A percentile compares a stretch with the other conserved stretches of the same genome.
Evolutionary conservation across 92 coral and sea anemone genomes (phyloP).

Genomic region (Zoanthus sociatus): DNA sequence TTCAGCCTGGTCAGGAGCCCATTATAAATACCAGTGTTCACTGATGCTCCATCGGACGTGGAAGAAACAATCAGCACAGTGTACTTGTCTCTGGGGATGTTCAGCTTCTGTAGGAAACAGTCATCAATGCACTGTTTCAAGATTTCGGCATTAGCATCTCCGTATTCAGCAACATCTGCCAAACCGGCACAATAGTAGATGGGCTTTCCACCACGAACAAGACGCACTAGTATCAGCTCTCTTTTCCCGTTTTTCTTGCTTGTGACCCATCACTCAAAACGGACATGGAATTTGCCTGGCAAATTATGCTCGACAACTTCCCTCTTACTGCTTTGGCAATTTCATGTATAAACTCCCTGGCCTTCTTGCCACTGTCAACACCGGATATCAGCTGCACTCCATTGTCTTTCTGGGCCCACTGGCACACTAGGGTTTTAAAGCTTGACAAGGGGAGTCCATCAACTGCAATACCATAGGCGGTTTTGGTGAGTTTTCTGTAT

Average conservation of each 20-base stretch:
- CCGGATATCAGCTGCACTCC: conserved; percentile 52
- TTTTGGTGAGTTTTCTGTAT: conserved; percentile 50
- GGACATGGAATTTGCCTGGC: conserved; percentile 50
- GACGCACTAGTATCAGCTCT: conserved; percentile 48
- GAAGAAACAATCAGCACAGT: conserved; percentile 41
- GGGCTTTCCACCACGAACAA: conserved; percentile 50
- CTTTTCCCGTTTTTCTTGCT: conserved; percentile 52
- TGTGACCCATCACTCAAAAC: conserved; percentile 58
- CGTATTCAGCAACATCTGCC: conserved; percentile 53
- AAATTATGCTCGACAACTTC: conserved; percentile 49
- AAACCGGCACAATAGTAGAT: conserved; percentile 55
- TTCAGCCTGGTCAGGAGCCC: conserved; percentile 52
- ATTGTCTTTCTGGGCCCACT: conserved; percentile 53
- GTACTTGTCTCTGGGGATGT: conserved; percentile 42
- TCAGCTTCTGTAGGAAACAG: conserved; percentile 41
- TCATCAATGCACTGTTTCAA: conserved; percentile 47
- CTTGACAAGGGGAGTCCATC: conserved; percentile 50
- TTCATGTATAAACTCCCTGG: conserved; percentile 56
- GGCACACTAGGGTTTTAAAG: conserved; percentile 49
- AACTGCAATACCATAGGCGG: conserved; percentile 51
- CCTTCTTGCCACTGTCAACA: conserved; percentile 55
- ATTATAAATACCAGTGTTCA: conserved; percentile 57
- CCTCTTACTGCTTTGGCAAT: conserved; percentile 54
- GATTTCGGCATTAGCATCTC: conserved; percentile 46
- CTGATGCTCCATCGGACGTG: conserved; percentile 58